Base-by-base conservation (phyloP, 2,888 invertebrate genomes). In the Diplazon laetatorius region DNA sequence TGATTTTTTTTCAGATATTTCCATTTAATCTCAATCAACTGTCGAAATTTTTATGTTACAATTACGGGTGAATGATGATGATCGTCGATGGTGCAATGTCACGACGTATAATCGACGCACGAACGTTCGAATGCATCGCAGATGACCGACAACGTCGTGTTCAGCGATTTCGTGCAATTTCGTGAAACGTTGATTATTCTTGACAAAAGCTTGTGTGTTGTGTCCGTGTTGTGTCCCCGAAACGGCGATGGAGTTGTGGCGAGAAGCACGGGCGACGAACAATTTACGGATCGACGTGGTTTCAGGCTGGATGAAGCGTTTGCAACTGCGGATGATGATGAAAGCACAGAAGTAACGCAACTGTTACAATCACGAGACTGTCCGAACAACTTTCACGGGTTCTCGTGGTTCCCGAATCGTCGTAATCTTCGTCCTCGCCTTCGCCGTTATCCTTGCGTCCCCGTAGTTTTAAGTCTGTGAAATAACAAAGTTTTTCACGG, bases 271-370 rank as follows among this genome's bases (percentile, higher is more conserved):
- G 60, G 75, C 74, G 52, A 72, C 81, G 57, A 80, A 74, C 76
- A 66, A 75, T 68, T n/a, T 78, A 69, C 76, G 80, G 55, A 63
- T 50, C 62, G 46, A 62, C 68, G 63, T 70, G 65, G 30, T 83
- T 82, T 89, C 88, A 90, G 82, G 88, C 88, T 8, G 89, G 87
- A 81, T 87, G 87, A 50, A 89, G 84, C 42, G 84, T 85, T 77
- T 83, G 87, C 70, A 87, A 82, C 80, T 86, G 86, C 44, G 85
- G 87, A 83, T 84, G 87, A 82, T 87, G 88, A 76, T 87, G 87
- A 75, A 86, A 84, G 78, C 81, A 87, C 71, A 88, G 80, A 22
- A 84, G 82, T 62, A 87, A 73, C 44, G 85, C 79, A 62, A 86
- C 76, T 70, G 82, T 80, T 30, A 85, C 73, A 60, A 85, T 59